Conservation (phyloP, 2,113 vertebrate species). For the Ameiurus melas region DNA sequence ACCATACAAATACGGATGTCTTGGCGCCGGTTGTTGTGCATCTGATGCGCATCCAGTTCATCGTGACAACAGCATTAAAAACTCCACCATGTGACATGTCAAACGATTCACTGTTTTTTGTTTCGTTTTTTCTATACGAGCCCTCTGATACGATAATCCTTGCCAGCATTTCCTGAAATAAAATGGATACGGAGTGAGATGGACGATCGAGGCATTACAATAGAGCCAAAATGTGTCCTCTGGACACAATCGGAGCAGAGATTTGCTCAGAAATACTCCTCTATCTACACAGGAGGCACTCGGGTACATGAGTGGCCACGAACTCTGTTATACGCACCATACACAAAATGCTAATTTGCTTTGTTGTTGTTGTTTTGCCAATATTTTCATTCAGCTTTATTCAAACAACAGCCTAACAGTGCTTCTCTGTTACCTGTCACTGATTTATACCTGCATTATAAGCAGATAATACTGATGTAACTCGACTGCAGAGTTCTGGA, state of each 20-base stretch:
- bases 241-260: not conserved
- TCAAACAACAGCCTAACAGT: not conserved
- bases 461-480: not conserved
- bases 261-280: not conserved
- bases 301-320: not conserved
- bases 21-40: too few species aligned
- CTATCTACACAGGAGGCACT: not conserved
- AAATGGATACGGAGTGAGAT: not conserved
- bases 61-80: not conserved
- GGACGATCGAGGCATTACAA: not conserved
- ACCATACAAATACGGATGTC: not conserved
- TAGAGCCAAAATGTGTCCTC: not conserved
- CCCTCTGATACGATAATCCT: not conserved
- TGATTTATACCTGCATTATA: not conserved
- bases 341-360: not conserved
- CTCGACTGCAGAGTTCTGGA: not conserved
- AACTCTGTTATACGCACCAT: not conserved
- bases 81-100: not conserved
- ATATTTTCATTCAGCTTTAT: not conserved
- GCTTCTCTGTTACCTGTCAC: not conserved
- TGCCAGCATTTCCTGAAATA: not conserved
- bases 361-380: not conserved
- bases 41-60: too few species aligned
- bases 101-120: not conserved
- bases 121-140: not conserved